Conservation (phyloP, 1,140 invertebrate species). For the Oedothorax gibbosus region DNA sequence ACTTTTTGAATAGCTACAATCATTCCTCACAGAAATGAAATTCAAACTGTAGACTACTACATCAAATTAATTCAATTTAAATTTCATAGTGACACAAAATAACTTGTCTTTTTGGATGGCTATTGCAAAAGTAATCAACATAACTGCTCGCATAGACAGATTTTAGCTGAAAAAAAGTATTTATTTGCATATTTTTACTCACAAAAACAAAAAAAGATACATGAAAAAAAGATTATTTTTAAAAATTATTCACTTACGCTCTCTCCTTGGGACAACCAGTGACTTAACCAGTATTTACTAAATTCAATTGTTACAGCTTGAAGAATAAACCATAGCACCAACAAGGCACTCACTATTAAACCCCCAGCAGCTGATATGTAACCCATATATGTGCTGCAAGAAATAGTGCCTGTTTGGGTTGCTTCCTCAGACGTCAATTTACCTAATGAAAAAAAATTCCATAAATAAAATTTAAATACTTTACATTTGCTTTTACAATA, state of each 20-base stretch:
- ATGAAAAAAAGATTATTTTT: slow-evolving; percentile 63
- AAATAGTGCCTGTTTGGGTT: slow-evolving; percentile 70
- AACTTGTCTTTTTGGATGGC: too few relatives aligned
- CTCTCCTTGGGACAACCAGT: slow-evolving; percentile 75
- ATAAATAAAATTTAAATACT: too few relatives aligned
- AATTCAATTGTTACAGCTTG: slow-evolving; percentile 74
- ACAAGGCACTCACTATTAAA: slow-evolving; percentile 69
- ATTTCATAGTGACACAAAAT: too few relatives aligned
- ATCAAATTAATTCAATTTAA: too few relatives aligned
- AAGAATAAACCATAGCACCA: slow-evolving; percentile 73
- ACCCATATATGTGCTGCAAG: slow-evolving; percentile 69
- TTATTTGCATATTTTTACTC: background rate
- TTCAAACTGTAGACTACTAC: too few relatives aligned
- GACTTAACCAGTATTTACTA: slow-evolving; percentile 78
- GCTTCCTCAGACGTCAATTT: slow-evolving; percentile 70
- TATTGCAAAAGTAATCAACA: too few relatives aligned
- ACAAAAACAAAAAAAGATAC: background rate
- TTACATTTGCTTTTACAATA: too few relatives aligned
- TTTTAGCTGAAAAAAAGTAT: too few relatives aligned
- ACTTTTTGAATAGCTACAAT: too few relatives aligned
- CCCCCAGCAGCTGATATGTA: slow-evolving; percentile 77
- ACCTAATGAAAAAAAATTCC: slow-evolving; percentile 55
- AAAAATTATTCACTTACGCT: slow-evolving; percentile 66
- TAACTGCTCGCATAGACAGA: too few relatives aligned
- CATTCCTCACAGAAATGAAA: too few relatives aligned